Evolutionary conservation across 2,888 invertebrate genomes (phyloP), one percentile per base, ranked within the genome.

Genomic region (Meganola albula): DNA sequence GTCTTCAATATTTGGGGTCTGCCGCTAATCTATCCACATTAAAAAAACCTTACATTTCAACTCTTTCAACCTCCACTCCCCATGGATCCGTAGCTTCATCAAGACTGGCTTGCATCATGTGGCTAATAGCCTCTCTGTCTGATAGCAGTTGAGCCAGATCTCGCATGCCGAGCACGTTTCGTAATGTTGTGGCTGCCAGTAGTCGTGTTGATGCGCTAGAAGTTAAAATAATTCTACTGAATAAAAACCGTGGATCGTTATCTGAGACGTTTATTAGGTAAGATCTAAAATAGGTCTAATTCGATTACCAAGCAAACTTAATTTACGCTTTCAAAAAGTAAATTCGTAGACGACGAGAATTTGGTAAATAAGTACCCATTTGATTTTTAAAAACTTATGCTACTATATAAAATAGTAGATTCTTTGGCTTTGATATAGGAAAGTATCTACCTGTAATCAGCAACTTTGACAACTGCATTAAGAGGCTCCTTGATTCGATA

Each of bases 51-150:
- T 85, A 95, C 95, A 98, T 96, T 89, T 98, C 97, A 12, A 97
- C 97, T 47, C 97, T 87, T 72, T 97, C 97, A 8, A 97, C 96
- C 80, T 96, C 95, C 22, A 96, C 94, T 13, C 96, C 96, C 96
- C 96, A 96, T 1, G 94, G 94, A 63, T 95, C 95, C 0, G 96
- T 95, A 21, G 95, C 95, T 39, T 93, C 93, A 55, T 96, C 95
- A 44, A 96, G 73, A 25, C 92, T 91, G 23, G 90, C 78, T 73
- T 96, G 95, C 96, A 98, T 97, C 45, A 92, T 91, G 63, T 93
- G 93, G 24, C 96, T 95, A 58, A 98, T 96, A 8, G 92, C 92
- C 69, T 98, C 97, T 31, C 98, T 86, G 67, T 98, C 98, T 0
- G 95, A 93, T 9, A 98, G 87, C 37, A 98, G 91, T 76, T 98